Evolutionary conservation across 2,113 vertebrate genomes (phyloP).

Genomic region (Tenebrosternarchus preto): DNA sequence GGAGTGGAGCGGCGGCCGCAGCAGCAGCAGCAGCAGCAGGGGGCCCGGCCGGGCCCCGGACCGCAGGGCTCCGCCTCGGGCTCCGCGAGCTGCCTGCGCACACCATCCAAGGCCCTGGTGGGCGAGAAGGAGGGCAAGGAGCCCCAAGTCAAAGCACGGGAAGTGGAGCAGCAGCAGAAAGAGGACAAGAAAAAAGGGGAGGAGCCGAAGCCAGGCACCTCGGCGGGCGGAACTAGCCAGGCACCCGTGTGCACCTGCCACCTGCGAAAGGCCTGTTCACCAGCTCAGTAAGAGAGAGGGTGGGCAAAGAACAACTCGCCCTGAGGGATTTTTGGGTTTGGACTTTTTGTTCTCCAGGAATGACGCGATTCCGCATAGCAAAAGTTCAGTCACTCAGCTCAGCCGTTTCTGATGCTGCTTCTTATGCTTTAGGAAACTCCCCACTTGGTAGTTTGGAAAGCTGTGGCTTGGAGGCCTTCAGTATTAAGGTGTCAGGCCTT

Average conservation of each 20-base stretch:
- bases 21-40: slow-evolving; percentile 11
- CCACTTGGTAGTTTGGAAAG: background rate
- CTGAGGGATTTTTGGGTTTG: slow-evolving; percentile 8
- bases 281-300: slow-evolving; percentile 23
- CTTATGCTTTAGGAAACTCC: background rate
- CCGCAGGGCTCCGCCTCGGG: slow-evolving; percentile 69
- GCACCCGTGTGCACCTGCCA: slow-evolving; percentile 74
- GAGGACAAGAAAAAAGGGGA: slow-evolving; percentile 59
- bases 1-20: slow-evolving; percentile 60
- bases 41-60: slow-evolving; percentile 69
- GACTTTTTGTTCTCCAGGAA: background rate
- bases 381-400: background rate
- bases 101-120: slow-evolving; percentile 69
- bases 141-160: slow-evolving; percentile 58
- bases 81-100: slow-evolving; percentile 81
- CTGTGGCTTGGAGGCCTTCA: background rate
- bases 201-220: slow-evolving; percentile 57
- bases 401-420: background rate
- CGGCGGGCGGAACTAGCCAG: slow-evolving; percentile 59
- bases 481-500: background rate
- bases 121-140: slow-evolving; percentile 72
- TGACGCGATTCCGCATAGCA: background rate
- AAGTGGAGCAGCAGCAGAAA: slow-evolving; percentile 67
- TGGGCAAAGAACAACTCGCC: background rate
- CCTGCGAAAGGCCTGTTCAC: slow-evolving; percentile 66